phyloP scores from a whole-genome alignment of 2,113 vertebrate genomes.

The Etheostoma spectabile region DNA sequence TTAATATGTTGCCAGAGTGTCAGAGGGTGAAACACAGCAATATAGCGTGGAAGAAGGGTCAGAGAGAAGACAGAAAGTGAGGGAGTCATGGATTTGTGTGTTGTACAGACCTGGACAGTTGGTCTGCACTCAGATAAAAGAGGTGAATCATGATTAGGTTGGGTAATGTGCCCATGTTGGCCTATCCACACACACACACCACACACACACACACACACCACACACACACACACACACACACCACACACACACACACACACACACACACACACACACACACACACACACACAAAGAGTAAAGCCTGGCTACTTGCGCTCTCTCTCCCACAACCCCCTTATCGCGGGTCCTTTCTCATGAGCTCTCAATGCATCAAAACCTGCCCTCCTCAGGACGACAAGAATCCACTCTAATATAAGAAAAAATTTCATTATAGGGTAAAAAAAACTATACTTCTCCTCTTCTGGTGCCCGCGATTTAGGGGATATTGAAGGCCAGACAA shows the following conservation, averaged over 20 bases:
- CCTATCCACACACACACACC: slow-evolving; percentile 12
- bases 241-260: slow-evolving; percentile 1
- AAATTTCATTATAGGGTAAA: slow-evolving; percentile 68
- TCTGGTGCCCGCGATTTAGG: slow-evolving; percentile 66
- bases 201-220: slow-evolving; percentile 18
- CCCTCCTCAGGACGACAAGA: slow-evolving; percentile 53
- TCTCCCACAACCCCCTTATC: slow-evolving; percentile 24
- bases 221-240: slow-evolving; percentile 22
- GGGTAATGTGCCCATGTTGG: slow-evolving; percentile 44
- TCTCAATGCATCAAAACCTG: slow-evolving; percentile 75
- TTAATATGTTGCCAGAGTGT: slow-evolving; percentile 77
- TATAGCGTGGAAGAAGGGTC: slow-evolving; percentile 40
- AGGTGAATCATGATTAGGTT: slow-evolving; percentile 71
- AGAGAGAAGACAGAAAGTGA: slow-evolving; percentile 10
- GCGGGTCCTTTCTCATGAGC: slow-evolving; percentile 68
- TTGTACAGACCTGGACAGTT: slow-evolving; percentile 58
- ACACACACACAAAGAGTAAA: slow-evolving; percentile 32
- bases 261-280: slow-evolving; percentile 22
- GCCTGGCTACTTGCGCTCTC: neutral
- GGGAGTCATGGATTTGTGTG: neutral
- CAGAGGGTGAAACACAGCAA: slow-evolving; percentile 66
- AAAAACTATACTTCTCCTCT: slow-evolving; percentile 51
- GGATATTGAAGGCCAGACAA: slow-evolving; percentile 62
- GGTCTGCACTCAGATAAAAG: slow-evolving; percentile 62
- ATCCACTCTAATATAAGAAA: slow-evolving; percentile 44